Conservation (phyloP, 2,113 vertebrate species). For the pig (Sus scrofa) region T2T-Sscrofa CM000817.6:6472001-6472500, state of each 20-base stretch:
- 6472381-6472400: neutral
- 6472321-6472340: neutral
- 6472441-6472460: slow-evolving; percentile 1
- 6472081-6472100: too few species aligned
- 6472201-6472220: slow-evolving; percentile 1
- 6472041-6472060: neutral
- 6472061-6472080: neutral
- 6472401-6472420: neutral
- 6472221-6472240: neutral
- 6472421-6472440: neutral
- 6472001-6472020: neutral
- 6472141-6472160: neutral
- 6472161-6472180: neutral
- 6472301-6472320: neutral
- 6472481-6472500: neutral
- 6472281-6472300: slow-evolving; percentile 32
- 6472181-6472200: slow-evolving; percentile 1
- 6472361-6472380: neutral
- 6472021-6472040: neutral
- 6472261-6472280: neutral
- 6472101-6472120: neutral
- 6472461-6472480: neutral
- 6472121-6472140: neutral
- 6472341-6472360: slow-evolving; percentile 6
- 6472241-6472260: neutral